Evolutionary conservation across 2,113 vertebrate species (phyloP).

Genomic region (Solea senegalensis): DNA sequence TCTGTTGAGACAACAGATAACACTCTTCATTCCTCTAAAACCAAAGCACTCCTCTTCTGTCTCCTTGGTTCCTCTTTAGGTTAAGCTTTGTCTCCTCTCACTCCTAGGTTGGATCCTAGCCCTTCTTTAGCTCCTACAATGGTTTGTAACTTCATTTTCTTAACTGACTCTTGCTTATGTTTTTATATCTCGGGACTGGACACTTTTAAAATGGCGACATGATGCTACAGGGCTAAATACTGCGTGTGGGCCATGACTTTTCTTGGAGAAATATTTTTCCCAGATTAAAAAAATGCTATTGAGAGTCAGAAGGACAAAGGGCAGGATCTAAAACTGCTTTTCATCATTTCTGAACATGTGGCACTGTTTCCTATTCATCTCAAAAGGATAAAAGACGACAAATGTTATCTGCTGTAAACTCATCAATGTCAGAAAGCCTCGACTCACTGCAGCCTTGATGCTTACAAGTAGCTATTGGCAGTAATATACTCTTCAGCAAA

Average conservation of each 20-base stretch:
- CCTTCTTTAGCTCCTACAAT: background rate
- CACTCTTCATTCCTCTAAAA: background rate
- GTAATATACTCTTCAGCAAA: conserved; percentile 37
- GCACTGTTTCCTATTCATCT: conserved; percentile 3
- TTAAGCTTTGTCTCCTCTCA: background rate
- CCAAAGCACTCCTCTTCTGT: background rate
- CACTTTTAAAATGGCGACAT: background rate
- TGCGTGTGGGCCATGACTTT: background rate
- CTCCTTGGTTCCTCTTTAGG: background rate
- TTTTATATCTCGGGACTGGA: background rate
- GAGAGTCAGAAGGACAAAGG: conserved; percentile 9
- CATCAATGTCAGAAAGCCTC: conserved; percentile 27
- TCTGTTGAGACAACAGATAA: conserved; percentile 74
- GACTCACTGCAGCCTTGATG: conserved; percentile 46
- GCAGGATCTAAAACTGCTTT: background rate
- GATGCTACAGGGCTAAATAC: background rate
- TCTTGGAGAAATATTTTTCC: background rate
- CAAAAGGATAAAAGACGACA: conserved; percentile 11
- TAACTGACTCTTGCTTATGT: background rate
- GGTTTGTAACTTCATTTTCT: background rate
- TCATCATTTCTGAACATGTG: conserved; percentile 2
- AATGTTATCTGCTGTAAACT: conserved; percentile 14
- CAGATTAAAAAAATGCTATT: background rate
- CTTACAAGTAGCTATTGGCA: conserved; percentile 34
- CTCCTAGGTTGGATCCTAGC: background rate